A percentile compares a stretch with the other conserved stretches of the same genome.
These are phyloP conservation scores for Pinna nobilis DNA, from an alignment of 1,140 invertebrate genomes.

Conservation along the genomic window DNA sequence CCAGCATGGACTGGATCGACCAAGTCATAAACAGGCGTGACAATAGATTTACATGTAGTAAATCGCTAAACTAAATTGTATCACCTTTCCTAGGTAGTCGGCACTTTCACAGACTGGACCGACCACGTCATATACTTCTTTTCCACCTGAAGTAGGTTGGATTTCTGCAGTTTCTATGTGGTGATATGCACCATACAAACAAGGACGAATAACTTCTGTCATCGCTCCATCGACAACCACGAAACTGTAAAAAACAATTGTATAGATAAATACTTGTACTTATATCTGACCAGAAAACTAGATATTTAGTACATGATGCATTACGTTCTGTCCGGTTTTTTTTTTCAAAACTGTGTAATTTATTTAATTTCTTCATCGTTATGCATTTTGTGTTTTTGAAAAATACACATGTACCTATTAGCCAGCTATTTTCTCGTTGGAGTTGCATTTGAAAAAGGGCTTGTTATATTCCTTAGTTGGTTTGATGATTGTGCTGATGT, in stretches of 20 bases:
- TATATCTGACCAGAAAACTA: background rate
- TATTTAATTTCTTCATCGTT: too few relatives aligned
- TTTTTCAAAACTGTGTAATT: too few relatives aligned
- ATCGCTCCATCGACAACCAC: slow-evolving; percentile 69
- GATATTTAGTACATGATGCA: too few relatives aligned
- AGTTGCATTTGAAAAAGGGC: too few relatives aligned
- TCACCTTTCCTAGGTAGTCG: slow-evolving; percentile 74
- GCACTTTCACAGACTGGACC: slow-evolving; percentile 76
- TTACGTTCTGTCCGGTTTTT: too few relatives aligned
- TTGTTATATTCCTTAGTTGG: too few relatives aligned
- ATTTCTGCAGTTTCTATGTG: slow-evolving; percentile 65
- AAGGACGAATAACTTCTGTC: slow-evolving; percentile 74
- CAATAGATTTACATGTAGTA: background rate
- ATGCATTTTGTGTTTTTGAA: too few relatives aligned
- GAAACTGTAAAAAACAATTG: slow-evolving; percentile 44
- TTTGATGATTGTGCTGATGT: too few relatives aligned
- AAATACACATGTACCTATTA: too few relatives aligned
- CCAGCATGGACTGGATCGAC: too few relatives aligned
- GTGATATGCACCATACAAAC: slow-evolving; percentile 74
- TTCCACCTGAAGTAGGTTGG: background rate
- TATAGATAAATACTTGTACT: background rate
- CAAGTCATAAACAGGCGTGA: background rate
- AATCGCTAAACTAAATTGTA: background rate
- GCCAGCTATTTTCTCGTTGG: too few relatives aligned
- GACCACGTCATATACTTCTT: slow-evolving; percentile 71